phyloP scores from a whole-genome alignment of 2,888 invertebrate genomes.

The Orthosia cruda region DNA sequence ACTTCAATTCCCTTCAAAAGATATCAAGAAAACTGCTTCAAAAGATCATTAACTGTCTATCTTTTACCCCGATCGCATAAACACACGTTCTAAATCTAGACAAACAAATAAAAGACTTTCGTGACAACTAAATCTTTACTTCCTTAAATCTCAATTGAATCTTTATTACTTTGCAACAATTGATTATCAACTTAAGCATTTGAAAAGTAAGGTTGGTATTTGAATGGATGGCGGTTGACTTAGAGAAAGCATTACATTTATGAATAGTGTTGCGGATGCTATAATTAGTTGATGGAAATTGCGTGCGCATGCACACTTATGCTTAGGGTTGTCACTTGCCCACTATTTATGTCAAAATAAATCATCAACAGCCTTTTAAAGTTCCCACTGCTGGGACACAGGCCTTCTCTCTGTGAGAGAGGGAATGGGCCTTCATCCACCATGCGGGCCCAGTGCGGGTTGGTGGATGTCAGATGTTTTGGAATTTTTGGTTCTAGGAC shows the following conservation, averaged over 20 bases:
- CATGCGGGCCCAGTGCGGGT: too few relatives aligned
- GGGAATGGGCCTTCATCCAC: too few relatives aligned
- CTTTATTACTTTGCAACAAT: neutral
- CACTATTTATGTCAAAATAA: neutral
- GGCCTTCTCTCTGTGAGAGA: too few relatives aligned
- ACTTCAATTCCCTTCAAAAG: neutral
- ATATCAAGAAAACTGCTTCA: neutral
- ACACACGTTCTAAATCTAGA: slow-evolving; percentile 19
- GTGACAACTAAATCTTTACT: slow-evolving; percentile 63
- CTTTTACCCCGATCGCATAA: slow-evolving; percentile 20
- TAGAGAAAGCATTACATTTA: slow-evolving; percentile 70
- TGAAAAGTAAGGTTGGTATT: slow-evolving; percentile 19
- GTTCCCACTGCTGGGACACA: too few relatives aligned
- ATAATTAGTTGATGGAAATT: slow-evolving; percentile 69
- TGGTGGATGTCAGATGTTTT: too few relatives aligned
- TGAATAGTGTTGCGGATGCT: slow-evolving; percentile 70
- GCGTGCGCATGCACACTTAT: slow-evolving; percentile 62
- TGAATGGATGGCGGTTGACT: slow-evolving; percentile 4
- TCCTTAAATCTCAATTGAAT: slow-evolving; percentile 64
- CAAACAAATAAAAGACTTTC: slow-evolving; percentile 54
- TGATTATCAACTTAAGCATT: neutral
- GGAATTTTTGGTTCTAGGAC: too few relatives aligned
- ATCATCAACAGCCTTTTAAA: too few relatives aligned
- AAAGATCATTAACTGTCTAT: slow-evolving; percentile 20
- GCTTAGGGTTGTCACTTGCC: slow-evolving; percentile 47